A percentile compares a stretch with the other conserved stretches of the same genome.
Evolutionary conservation across 2,113 vertebrate species (phyloP).

Genomic region (Geothlypis trichas): DNA sequence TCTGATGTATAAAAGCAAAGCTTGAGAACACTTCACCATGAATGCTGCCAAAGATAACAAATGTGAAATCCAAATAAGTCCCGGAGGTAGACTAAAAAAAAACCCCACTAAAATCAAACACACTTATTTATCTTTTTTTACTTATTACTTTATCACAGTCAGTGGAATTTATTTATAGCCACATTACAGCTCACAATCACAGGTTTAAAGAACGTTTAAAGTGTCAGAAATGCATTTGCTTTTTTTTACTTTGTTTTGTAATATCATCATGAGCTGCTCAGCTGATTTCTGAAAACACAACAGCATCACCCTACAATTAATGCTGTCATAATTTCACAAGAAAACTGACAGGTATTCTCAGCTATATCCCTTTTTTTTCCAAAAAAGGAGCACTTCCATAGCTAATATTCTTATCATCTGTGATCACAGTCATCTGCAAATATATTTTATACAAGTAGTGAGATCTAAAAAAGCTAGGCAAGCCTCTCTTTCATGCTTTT

Average conservation of each 20-base stretch:
- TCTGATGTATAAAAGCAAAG: background rate
- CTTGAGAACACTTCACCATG: background rate
- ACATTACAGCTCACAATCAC: accelerated
- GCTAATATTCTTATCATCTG: background rate
- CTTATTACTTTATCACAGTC: background rate
- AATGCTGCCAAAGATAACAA: background rate
- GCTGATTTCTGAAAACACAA: background rate
- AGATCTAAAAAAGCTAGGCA: background rate
- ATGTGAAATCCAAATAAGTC: background rate
- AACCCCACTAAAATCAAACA: background rate
- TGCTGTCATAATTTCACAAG: background rate
- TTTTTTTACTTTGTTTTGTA: background rate
- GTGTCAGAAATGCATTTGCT: background rate
- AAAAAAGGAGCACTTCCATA: background rate
- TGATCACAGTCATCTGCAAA: background rate
- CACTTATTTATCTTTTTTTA: background rate
- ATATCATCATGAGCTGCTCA: background rate
- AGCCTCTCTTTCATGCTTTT: background rate
- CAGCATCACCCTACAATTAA: background rate
- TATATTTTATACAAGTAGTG: background rate
- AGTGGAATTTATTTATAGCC: background rate
- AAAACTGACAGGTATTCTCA: background rate
- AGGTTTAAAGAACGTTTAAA: background rate
- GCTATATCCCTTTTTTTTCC: accelerated
- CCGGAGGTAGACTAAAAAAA: background rate